A percentile compares a stretch with the other conserved stretches of the same genome.
These are phyloP conservation scores for Coenonympha arcania DNA, from an alignment of 2,888 invertebrate species.

Conservation along the genomic window DNA sequence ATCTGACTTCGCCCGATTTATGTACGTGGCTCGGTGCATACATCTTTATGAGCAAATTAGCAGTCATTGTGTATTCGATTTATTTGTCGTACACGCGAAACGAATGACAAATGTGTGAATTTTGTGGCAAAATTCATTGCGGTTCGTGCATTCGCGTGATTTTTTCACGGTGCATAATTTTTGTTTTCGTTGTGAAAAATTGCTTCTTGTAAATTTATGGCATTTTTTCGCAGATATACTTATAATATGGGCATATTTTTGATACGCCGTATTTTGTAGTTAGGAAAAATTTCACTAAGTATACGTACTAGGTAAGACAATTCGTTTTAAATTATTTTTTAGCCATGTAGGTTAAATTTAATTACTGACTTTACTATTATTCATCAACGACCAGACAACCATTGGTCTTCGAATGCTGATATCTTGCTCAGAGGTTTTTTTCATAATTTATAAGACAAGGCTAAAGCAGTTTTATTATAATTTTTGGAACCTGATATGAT, in stretches of 20 bases:
- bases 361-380: no score
- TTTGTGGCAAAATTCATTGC: constrained; percentile 38
- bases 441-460: no score
- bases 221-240: constrained; percentile 11
- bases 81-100: constrained; percentile 54
- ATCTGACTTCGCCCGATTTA: constrained; percentile 67
- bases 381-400: no score
- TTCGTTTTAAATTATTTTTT: no score
- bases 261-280: neutral
- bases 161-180: constrained; percentile 30
- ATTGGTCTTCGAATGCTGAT: no score
- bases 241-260: neutral
- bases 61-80: constrained; percentile 70
- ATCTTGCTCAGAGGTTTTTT: no score
- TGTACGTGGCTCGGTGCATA: constrained; percentile 63
- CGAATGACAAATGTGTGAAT: constrained; percentile 66
- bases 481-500: no score
- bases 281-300: neutral
- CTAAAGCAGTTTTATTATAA: no score
- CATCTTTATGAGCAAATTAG: constrained; percentile 73
- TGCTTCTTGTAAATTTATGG: constrained; percentile 10
- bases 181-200: constrained; percentile 15
- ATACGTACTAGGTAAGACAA: no score
- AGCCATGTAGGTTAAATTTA: no score
- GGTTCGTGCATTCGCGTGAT: constrained; percentile 30